phyloP scores from a whole-genome alignment of 92 coral and sea anemone genomes.

The Anthopleura xanthogrammica region DNA sequence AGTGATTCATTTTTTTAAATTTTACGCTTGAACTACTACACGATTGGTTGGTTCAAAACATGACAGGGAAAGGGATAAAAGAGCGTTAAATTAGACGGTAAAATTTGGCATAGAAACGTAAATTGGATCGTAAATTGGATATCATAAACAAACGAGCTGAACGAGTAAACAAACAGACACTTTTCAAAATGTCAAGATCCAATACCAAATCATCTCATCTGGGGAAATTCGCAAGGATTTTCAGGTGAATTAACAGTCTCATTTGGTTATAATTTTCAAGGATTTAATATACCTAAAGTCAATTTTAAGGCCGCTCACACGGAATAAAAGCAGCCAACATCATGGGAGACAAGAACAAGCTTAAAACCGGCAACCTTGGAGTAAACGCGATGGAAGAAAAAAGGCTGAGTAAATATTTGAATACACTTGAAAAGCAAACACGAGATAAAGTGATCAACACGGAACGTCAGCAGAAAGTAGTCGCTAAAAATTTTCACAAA shows the following conservation, averaged over 20 bases:
- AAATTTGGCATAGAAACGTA: constrained; percentile 26
- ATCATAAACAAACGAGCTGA: neutral
- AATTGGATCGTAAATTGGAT: neutral
- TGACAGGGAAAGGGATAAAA: constrained; percentile 4
- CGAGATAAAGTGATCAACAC: constrained; percentile 51
- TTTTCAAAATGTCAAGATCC: neutral
- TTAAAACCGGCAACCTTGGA: constrained; percentile 69
- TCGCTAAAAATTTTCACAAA: constrained; percentile 70
- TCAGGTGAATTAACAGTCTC: neutral
- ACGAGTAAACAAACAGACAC: neutral
- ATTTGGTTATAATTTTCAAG: no score
- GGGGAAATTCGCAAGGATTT: neutral
- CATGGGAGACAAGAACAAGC: constrained; percentile 66
- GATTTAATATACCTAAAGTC: no score
- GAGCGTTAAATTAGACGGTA: neutral
- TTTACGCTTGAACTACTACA: neutral
- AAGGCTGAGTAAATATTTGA: constrained; percentile 47
- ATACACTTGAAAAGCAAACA: constrained; percentile 58
- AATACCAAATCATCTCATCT: neutral
- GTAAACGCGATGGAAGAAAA: constrained; percentile 69
- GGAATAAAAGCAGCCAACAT: neutral
- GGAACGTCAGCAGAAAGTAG: constrained; percentile 54
- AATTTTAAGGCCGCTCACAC: neutral
- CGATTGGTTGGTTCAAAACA: constrained; percentile 16
- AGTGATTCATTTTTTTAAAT: neutral